Base-by-base conservation (phyloP, 2,797 vertebrate genomes). In the Coregonus ussuriensis region DNA sequence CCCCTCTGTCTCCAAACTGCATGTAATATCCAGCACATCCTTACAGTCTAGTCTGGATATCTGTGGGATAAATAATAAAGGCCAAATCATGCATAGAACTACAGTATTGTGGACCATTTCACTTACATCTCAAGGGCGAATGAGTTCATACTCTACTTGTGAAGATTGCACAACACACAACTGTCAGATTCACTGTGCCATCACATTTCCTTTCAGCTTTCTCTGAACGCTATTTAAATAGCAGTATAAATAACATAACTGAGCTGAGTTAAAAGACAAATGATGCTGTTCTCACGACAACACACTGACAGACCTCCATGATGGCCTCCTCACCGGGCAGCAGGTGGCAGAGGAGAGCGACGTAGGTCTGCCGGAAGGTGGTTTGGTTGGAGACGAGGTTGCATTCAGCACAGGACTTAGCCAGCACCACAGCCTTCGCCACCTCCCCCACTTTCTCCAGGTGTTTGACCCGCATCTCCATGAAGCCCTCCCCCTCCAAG, bases 381-480 rank as follows among this genome's bases (percentile, higher is more conserved):
- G 95, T 92, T 82, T 94, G 94, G 80, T 96, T 97, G 81, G 96
- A 89, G 87, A 99, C 93, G 85, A 94, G 94, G 86, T 91, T 89
- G 88, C 96, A 97, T 86, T 98, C 97, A 74, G 95, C 93, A 86
- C 97, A 99, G 37, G 97, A 83, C 91, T 97, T 98, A 85, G 97
- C 97, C 80, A 99, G 94, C 71, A 94, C 92, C 81, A 96, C 95
- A 1, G 97, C 98, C 88, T 99, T 97, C 69, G 95, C 94, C 75
- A 96, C 91, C 89, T 97, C 96, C 54, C 97, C 96, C 77, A 97
- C 96, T 93, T 98, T 99, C 93, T 99, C 96, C 88, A 99, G 90
- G 85, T 99, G 97, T 88, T 99, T 99, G 88, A 99, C 95, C 74
- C 98, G 91, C 96, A 99, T 97, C 89, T 99, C 97, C 93, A 99